These are phyloP conservation scores for Muscicapa adusta DNA, from an alignment of 2,113 vertebrate species.

Conservation along the genomic window DNA sequence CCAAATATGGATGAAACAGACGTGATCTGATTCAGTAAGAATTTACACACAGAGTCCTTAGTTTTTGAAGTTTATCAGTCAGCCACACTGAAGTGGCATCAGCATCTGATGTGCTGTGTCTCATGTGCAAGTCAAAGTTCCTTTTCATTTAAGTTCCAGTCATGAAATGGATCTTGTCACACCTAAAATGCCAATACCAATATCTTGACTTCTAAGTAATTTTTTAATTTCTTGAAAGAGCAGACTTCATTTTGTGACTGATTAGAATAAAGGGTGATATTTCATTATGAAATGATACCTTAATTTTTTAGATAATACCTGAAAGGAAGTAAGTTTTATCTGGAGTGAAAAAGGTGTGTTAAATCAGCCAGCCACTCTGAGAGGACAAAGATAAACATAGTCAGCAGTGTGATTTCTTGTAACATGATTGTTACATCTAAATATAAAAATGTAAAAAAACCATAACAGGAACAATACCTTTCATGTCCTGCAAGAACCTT, in stretches of 20 bases:
- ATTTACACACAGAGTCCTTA: neutral
- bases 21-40: neutral
- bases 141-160: neutral
- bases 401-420: neutral
- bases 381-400: neutral
- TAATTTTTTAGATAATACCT: neutral
- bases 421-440: neutral
- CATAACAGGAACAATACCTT: fast-evolving
- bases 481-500: neutral
- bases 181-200: neutral
- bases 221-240: neutral
- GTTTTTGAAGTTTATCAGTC: neutral
- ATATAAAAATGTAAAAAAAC: neutral
- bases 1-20: neutral
- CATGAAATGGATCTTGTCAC: neutral
- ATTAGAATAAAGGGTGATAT: neutral
- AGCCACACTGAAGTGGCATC: neutral
- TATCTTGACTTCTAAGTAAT: neutral
- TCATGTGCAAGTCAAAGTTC: neutral
- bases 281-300: neutral
- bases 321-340: neutral
- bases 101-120: neutral
- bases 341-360: neutral
- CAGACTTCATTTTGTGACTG: neutral
- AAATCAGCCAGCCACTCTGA: neutral